Percentiles rank a stretch among this genome's conserved stretches.
Conservation (phyloP, 2,888 invertebrate genomes). For the Drosophila nr. fundita region DNA sequence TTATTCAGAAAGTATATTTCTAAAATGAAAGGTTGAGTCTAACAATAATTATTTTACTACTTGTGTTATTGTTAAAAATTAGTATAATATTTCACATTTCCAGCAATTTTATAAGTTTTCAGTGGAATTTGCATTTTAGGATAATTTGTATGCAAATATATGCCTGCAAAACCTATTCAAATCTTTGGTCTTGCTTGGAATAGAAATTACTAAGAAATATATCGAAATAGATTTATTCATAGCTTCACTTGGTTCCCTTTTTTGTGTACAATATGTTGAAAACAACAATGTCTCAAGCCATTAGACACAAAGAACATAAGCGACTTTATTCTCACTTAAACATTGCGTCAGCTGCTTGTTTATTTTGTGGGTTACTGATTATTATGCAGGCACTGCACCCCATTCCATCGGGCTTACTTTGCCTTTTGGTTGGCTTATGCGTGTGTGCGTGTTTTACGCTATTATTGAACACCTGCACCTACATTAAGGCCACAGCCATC, state of each 20-base stretch:
- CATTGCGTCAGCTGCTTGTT: constrained; percentile 25
- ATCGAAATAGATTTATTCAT: not conserved
- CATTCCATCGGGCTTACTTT: constrained; percentile 11
- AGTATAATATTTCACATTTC: not conserved
- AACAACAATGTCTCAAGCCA: constrained; percentile 50
- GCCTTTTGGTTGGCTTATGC: constrained; percentile 6
- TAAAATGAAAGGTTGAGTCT: not conserved
- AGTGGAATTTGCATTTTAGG: not conserved
- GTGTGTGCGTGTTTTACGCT: constrained; percentile 6
- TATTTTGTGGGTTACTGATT: constrained; percentile 31
- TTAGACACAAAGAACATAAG: not conserved
- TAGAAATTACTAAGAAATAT: not conserved
- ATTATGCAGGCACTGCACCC: constrained; percentile 9
- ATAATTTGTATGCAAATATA: not conserved
- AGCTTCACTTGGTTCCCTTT: not conserved
- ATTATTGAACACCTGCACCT: constrained; percentile 63
- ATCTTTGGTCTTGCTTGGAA: not conserved
- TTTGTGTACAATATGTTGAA: not conserved
- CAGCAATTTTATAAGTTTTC: not conserved
- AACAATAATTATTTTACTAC: not conserved
- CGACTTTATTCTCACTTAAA: constrained; percentile 10
- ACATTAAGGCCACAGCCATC: constrained; percentile 29
- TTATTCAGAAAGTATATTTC: not conserved
- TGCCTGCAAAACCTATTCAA: not conserved
- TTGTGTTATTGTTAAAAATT: not conserved